phyloP scores from a whole-genome alignment of 2,888 invertebrate species.

The Drosophila rellima region DNA sequence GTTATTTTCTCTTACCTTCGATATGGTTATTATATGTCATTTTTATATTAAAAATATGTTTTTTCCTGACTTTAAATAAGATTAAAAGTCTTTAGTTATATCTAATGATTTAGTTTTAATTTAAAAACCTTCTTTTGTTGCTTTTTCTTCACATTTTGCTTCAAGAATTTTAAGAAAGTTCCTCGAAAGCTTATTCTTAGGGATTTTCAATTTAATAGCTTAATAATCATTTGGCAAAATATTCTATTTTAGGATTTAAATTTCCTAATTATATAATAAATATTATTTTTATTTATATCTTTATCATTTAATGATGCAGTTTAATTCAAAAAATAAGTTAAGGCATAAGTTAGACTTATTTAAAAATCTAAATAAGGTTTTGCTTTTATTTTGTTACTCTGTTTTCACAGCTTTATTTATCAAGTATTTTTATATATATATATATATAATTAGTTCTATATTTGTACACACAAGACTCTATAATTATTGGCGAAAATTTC shows the following conservation, averaged over 20 bases:
- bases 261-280: not conserved
- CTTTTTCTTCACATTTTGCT: not conserved
- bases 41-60: not conserved
- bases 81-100: not conserved
- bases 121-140: no score
- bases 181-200: not conserved
- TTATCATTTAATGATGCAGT: not conserved
- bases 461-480: not conserved
- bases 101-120: not conserved
- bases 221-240: not conserved
- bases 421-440: not conserved
- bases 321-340: not conserved
- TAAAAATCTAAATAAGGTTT: not conserved
- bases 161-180: not conserved
- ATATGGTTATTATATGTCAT: no score
- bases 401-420: not conserved
- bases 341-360: not conserved
- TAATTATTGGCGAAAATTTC: not conserved
- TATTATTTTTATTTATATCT: not conserved
- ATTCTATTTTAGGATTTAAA: not conserved
- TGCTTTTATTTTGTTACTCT: not conserved
- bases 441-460: not conserved
- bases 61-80: not conserved
- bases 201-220: not conserved
- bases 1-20: not conserved